Percentiles rank a stretch among this genome's conserved stretches.
phyloP scores from a whole-genome alignment of 2,797 vertebrate species.

The Tamandua tetradactyla region DNA sequence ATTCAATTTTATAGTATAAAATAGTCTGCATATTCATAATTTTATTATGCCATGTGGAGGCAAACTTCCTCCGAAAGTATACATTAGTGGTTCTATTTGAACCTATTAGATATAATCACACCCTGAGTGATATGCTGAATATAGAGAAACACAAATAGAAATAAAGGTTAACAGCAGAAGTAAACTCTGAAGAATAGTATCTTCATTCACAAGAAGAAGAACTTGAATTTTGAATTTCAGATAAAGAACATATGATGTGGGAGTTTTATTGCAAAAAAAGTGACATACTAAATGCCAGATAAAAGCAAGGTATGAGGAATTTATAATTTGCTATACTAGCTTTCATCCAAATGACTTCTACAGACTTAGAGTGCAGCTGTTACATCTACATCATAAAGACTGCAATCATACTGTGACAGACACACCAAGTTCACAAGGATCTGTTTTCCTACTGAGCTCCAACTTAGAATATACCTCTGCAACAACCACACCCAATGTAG shows the following conservation, averaged over 20 bases:
- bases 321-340: neutral
- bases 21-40: neutral
- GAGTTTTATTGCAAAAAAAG: neutral
- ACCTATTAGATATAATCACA: neutral
- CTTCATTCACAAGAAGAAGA: neutral
- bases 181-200: neutral
- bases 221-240: neutral
- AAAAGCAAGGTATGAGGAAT: neutral
- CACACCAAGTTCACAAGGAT: neutral
- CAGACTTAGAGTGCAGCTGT: neutral
- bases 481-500: neutral
- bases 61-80: neutral
- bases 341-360: neutral
- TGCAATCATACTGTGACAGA: neutral
- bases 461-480: fast-evolving
- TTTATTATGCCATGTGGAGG: neutral
- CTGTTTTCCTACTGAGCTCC: neutral
- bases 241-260: neutral
- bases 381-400: neutral
- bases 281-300: neutral
- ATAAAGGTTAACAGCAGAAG: neutral
- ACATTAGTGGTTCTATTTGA: neutral
- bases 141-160: neutral
- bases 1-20: neutral
- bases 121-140: neutral